Evolutionary conservation across 2,888 invertebrate genomes (phyloP).

Genomic region (Clivina fossor): DNA sequence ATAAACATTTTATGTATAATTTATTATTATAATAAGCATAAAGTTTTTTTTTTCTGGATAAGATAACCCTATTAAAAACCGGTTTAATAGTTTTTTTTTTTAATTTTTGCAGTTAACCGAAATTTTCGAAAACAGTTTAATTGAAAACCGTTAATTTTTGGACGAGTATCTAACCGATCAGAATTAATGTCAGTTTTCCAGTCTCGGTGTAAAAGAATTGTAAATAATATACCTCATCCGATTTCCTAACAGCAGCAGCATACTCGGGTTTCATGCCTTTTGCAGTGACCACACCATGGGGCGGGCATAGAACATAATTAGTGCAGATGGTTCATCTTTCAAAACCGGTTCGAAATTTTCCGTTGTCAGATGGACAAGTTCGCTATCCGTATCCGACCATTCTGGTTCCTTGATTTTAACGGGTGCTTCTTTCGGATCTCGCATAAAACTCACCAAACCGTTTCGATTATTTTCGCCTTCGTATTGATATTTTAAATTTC

Average conservation of each 20-base stretch:
- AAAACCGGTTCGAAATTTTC: constrained; percentile 65
- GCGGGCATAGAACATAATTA: constrained; percentile 91
- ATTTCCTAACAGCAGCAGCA: constrained; percentile 73
- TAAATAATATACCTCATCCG: constrained; percentile 68
- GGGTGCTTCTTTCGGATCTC: constrained; percentile 64
- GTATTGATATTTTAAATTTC: constrained; percentile 71
- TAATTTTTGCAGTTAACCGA: too few species aligned
- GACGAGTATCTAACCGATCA: too few species aligned
- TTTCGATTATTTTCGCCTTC: constrained; percentile 84
- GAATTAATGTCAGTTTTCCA: too few species aligned
- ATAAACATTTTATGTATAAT: too few species aligned
- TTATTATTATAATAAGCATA: too few species aligned
- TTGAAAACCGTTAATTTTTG: too few species aligned
- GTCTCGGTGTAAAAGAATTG: too few species aligned
- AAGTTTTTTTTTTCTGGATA: too few species aligned
- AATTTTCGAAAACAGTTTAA: too few species aligned
- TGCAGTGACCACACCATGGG: constrained; percentile 94
- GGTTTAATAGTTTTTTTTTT: too few species aligned
- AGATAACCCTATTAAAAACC: too few species aligned
- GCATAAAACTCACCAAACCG: constrained; percentile 76
- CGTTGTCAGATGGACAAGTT: constrained; percentile 78
- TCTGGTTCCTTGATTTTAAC: constrained; percentile 68
- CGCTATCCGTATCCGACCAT: constrained; percentile 76
- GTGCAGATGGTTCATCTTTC: constrained; percentile 68
- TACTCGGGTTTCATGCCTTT: constrained; percentile 87